Percentiles rank a stretch among this genome's conserved stretches.
Conservation (phyloP, 2,113 vertebrate genomes). For the Phoenicopterus ruber region DNA sequence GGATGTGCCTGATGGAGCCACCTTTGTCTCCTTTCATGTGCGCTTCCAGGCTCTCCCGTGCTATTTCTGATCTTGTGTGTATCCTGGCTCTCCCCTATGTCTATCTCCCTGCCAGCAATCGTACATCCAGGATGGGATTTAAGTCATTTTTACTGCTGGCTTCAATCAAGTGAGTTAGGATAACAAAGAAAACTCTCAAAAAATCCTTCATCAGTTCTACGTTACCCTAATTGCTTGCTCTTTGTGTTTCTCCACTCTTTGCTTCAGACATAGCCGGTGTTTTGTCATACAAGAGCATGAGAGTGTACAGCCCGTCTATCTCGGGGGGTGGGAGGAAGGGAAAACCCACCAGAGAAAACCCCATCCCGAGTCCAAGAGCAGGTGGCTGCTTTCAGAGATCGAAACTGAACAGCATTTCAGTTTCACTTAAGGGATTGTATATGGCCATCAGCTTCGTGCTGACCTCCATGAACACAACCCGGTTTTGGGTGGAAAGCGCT, state of each 20-base stretch:
- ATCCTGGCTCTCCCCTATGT: rapidly evolving
- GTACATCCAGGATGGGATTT: neutral
- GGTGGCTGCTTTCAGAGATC: neutral
- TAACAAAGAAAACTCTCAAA: neutral
- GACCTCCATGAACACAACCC: neutral
- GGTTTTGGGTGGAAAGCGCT: neutral
- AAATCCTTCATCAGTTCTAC: neutral
- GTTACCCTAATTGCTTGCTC: neutral
- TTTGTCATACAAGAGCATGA: neutral
- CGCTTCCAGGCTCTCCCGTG: neutral
- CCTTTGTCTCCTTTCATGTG: neutral
- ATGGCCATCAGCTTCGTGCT: neutral
- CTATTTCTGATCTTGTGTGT: neutral
- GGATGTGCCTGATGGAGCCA: neutral
- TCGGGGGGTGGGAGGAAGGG: neutral
- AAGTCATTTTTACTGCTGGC: neutral
- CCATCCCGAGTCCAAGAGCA: neutral
- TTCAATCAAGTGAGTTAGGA: neutral
- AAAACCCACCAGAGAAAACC: neutral
- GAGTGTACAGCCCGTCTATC: neutral
- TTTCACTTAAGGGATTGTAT: neutral
- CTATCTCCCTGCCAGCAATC: neutral
- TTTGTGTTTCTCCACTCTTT: neutral
- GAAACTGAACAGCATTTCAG: neutral
- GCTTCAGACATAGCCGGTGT: neutral